Conservation (phyloP, 2,113 vertebrate genomes). For the Larimichthys crocea region DNA sequence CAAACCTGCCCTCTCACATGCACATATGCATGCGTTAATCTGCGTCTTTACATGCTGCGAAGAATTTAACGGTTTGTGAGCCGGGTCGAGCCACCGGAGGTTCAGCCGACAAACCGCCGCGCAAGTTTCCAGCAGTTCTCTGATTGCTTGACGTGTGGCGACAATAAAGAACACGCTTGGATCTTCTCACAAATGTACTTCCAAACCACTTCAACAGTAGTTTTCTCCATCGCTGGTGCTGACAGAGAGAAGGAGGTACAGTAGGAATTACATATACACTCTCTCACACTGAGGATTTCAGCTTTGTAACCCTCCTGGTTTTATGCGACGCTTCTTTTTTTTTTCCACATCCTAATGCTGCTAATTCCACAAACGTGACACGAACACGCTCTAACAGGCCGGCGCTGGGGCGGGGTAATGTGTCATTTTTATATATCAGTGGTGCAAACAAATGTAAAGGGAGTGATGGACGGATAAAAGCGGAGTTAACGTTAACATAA, state of each 20-base stretch:
- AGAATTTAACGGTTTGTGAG: too few relatives aligned
- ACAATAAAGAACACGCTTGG: neutral
- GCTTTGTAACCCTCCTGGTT: neutral
- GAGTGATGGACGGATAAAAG: neutral
- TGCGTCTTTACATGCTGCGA: neutral
- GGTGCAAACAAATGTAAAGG: neutral
- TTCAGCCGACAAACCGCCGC: neutral
- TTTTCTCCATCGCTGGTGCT: too few relatives aligned
- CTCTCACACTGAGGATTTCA: neutral
- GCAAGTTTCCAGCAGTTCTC: neutral
- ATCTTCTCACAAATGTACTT: too few relatives aligned
- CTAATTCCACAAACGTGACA: neutral
- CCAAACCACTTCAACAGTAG: too few relatives aligned
- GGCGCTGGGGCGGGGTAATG: neutral
- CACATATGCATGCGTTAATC: neutral
- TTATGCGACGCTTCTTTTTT: neutral
- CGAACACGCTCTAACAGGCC: neutral
- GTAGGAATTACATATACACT: neutral
- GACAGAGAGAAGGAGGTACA: too few relatives aligned
- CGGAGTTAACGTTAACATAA: neutral
- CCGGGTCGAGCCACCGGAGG: neutral
- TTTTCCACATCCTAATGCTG: neutral
- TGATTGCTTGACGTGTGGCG: neutral
- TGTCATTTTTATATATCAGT: neutral
- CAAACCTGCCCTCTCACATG: neutral